These are phyloP conservation scores for Achlya flavicornis DNA, from an alignment of 2,888 invertebrate genomes.

Conservation along the genomic window DNA sequence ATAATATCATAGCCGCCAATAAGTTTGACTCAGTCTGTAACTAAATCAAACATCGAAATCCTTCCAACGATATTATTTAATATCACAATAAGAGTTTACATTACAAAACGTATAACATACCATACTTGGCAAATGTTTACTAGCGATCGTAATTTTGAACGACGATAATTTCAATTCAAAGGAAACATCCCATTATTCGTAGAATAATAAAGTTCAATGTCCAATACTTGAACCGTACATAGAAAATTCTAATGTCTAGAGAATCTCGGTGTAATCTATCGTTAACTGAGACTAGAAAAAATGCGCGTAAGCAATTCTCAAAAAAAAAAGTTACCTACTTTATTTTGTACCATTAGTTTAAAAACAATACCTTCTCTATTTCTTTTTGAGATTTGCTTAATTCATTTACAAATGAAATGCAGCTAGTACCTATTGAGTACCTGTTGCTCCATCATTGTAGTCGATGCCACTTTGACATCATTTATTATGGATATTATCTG, in stretches of 20 bases:
- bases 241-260: neutral
- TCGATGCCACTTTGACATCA: too few relatives aligned
- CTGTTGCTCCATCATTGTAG: slow-evolving; percentile 3
- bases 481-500: too few relatives aligned
- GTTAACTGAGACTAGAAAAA: slow-evolving; percentile 7
- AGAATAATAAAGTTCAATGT: slow-evolving; percentile 10
- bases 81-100: slow-evolving; percentile 66
- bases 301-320: too few relatives aligned
- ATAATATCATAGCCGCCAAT: too few relatives aligned
- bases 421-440: slow-evolving; percentile 8
- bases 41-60: slow-evolving; percentile 13
- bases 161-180: neutral
- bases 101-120: slow-evolving; percentile 52
- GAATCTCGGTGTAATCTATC: neutral
- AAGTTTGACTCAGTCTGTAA: too few relatives aligned
- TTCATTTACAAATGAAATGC: neutral
- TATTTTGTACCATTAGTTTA: neutral
- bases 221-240: neutral
- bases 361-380: neutral
- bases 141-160: slow-evolving; percentile 24
- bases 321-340: neutral
- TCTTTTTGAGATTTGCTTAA: slow-evolving; percentile 6
- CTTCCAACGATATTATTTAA: slow-evolving; percentile 62
- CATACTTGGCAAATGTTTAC: slow-evolving; percentile 24
- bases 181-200: neutral